phyloP scores from a whole-genome alignment of 2,888 invertebrate species.

The Agrenia bidenticulata region DNA sequence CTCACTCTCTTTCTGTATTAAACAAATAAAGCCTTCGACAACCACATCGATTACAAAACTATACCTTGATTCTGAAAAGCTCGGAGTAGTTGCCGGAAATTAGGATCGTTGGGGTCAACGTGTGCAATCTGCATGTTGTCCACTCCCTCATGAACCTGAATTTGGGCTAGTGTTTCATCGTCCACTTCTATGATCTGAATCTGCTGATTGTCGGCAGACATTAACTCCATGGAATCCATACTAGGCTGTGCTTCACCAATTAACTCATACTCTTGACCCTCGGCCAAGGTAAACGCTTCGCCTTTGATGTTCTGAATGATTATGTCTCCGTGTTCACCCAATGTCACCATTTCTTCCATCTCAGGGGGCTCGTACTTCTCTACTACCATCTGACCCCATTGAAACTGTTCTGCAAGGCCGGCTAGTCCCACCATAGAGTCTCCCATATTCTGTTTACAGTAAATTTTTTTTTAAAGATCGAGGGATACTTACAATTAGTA shows the following conservation, averaged over 20 bases:
- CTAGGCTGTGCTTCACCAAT: constrained; percentile 47
- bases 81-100: constrained; percentile 47
- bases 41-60: too few relatives aligned
- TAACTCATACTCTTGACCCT: constrained; percentile 51
- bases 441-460: too few relatives aligned
- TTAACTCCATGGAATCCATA: constrained; percentile 2
- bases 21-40: too few relatives aligned
- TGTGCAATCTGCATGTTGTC: constrained; percentile 29
- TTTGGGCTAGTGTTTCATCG: constrained; percentile 42
- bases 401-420: background rate
- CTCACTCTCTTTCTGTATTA: too few relatives aligned
- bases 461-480: too few relatives aligned
- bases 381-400: constrained; percentile 11
- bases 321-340: background rate
- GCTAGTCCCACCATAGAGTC: background rate
- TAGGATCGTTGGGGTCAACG: constrained; percentile 49
- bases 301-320: constrained; percentile 15
- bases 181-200: constrained; percentile 50
- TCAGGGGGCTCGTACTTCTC: constrained; percentile 3
- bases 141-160: constrained; percentile 11
- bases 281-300: constrained; percentile 43
- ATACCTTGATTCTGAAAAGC: constrained; percentile 22
- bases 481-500: background rate
- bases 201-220: constrained; percentile 10
- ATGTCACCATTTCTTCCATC: constrained; percentile 4